Percentiles rank a stretch among this genome's conserved stretches.
Conservation (phyloP, 1,140 invertebrate genomes). For the Ceratina calcarata region DNA sequence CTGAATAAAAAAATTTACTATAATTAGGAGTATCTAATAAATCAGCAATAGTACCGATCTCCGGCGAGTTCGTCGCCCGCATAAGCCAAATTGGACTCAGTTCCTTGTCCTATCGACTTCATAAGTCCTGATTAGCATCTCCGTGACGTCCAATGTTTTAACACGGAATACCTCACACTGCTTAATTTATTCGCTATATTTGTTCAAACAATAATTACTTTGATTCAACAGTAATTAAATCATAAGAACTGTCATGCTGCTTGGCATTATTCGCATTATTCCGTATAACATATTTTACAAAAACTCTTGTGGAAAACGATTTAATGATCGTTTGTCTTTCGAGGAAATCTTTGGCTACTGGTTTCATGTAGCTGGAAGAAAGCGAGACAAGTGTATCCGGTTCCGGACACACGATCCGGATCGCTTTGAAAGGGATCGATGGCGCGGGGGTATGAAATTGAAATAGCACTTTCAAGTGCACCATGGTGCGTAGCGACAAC, state of each 20-base stretch:
- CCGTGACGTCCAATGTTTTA: not conserved
- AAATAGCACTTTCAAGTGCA: constrained; percentile 48
- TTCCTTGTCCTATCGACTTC: not conserved
- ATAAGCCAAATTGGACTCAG: too few species aligned
- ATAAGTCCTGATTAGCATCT: not conserved
- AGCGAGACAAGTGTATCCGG: not conserved
- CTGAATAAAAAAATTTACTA: too few species aligned
- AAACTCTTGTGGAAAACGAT: not conserved
- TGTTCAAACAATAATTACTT: too few species aligned
- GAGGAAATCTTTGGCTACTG: not conserved
- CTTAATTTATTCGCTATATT: too few species aligned
- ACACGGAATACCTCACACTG: too few species aligned
- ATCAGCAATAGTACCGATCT: too few species aligned
- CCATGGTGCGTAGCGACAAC: constrained; percentile 41
- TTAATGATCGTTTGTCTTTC: constrained; percentile 4
- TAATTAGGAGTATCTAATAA: too few species aligned
- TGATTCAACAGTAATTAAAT: too few species aligned
- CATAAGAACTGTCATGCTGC: too few species aligned
- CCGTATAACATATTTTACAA: too few species aligned
- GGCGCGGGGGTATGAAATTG: constrained; percentile 37
- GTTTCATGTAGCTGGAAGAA: not conserved
- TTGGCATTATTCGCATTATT: too few species aligned
- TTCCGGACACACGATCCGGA: constrained; percentile 5
- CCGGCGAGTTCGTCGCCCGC: too few species aligned
- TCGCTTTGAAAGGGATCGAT: constrained; percentile 31